These are phyloP conservation scores for Myotis myotis DNA, from an alignment of 2,797 vertebrate species.

Conservation along the genomic window DNA sequence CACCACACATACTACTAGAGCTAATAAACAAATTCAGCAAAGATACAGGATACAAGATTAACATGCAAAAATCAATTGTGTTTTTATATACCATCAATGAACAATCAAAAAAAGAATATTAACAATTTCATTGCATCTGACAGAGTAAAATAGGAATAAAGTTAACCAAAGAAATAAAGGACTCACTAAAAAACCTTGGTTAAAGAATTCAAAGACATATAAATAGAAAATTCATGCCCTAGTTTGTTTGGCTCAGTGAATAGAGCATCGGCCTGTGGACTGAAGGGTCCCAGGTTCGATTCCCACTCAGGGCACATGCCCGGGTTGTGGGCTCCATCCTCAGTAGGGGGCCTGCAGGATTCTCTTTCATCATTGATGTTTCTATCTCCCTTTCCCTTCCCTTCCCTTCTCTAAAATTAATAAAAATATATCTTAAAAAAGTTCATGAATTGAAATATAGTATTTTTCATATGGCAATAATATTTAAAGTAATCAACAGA, in stretches of 20 bases:
- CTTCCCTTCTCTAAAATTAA: no score
- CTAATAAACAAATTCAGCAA: background rate
- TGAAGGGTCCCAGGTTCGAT: no score
- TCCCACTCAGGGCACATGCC: no score
- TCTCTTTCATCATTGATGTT: no score
- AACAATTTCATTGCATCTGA: slow-evolving; percentile 9
- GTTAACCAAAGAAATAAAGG: background rate
- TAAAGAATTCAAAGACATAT: slow-evolving; percentile 3
- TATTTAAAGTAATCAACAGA: background rate
- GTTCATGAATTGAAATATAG: background rate
- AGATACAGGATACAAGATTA: background rate
- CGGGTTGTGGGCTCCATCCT: no score
- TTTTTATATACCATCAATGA: background rate
- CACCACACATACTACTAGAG: background rate
- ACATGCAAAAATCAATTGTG: background rate
- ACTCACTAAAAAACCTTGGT: background rate
- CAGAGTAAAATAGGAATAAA: background rate
- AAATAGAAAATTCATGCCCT: background rate
- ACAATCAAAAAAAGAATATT: background rate
- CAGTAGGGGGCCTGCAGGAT: no score
- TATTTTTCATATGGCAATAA: background rate
- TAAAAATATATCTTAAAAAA: background rate
- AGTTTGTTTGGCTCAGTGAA: no score
- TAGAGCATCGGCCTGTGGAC: no score
- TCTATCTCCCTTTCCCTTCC: no score